Conservation (phyloP, 2,797 vertebrate genomes). For the Bovichtus diacanthus region DNA sequence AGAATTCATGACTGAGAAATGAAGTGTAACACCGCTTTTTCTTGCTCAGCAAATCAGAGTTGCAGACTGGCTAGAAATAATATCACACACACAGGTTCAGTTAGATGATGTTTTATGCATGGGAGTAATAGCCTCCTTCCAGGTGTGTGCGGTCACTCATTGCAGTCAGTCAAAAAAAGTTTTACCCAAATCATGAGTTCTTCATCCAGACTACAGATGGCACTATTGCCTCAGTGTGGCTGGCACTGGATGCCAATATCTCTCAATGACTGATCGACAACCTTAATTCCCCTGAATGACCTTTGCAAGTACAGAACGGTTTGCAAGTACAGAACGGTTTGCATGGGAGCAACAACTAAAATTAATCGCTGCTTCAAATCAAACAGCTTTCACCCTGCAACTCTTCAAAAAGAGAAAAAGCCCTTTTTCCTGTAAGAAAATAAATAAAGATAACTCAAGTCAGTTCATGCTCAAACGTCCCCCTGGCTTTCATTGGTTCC, state of each 20-base stretch:
- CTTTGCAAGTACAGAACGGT: conserved; percentile 64
- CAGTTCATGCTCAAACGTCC: conserved; percentile 67
- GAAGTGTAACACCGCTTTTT: not conserved
- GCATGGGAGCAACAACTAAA: conserved; percentile 49
- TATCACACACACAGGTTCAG: conserved; percentile 20
- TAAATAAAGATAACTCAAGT: conserved; percentile 73
- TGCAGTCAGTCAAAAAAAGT: conserved; percentile 8
- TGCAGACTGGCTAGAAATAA: conserved; percentile 36
- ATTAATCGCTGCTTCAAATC: conserved; percentile 50
- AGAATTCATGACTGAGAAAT: conserved; percentile 48
- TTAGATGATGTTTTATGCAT: conserved; percentile 8
- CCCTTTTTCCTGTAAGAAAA: conserved; percentile 70
- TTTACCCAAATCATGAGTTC: conserved; percentile 45
- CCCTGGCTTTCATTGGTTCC: conserved; percentile 77
- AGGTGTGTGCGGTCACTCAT: conserved; percentile 32
- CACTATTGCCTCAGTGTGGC: conserved; percentile 82
- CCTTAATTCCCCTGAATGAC: conserved; percentile 52
- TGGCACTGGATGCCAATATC: conserved; percentile 22
- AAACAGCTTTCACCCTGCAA: conserved; percentile 59
- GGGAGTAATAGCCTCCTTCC: conserved; percentile 8
- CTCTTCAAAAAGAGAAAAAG: conserved; percentile 70
- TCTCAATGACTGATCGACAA: conserved; percentile 68
- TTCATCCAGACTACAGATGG: conserved; percentile 85
- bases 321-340: conserved; percentile 61
- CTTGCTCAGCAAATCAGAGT: conserved; percentile 36